A percentile compares a stretch with the other conserved stretches of the same genome.
phyloP scores from a whole-genome alignment of 2,888 invertebrate species.

The Catocala sponsa region DNA sequence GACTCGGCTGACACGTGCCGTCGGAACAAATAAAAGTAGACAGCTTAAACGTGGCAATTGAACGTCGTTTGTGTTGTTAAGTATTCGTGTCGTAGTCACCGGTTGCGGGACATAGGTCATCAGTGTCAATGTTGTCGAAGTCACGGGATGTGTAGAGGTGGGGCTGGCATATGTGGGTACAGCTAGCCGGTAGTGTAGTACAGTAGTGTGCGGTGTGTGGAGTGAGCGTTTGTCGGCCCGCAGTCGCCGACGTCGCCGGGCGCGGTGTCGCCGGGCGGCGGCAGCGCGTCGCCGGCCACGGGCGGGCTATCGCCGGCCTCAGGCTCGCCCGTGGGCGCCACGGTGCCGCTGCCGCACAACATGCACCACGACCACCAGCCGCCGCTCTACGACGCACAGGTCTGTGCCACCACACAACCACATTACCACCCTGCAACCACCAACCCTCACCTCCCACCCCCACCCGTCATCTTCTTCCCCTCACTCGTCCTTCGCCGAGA shows the following conservation, averaged over 20 bases:
- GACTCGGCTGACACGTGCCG: too few relatives aligned
- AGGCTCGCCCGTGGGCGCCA: conserved; percentile 82
- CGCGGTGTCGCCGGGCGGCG: conserved; percentile 80
- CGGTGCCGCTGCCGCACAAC: conserved; percentile 68
- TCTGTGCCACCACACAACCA: conserved; percentile 24
- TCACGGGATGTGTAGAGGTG: not conserved
- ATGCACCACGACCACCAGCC: conserved; percentile 60
- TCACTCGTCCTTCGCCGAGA: not conserved
- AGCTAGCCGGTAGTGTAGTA: not conserved
- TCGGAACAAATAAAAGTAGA: too few relatives aligned
- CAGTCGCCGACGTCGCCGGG: conserved; percentile 81
- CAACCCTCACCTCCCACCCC: not conserved
- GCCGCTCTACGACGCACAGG: conserved; percentile 78
- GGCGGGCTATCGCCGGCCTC: conserved; percentile 82
- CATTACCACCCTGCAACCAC: too few relatives aligned
- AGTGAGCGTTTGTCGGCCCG: conserved; percentile 1
- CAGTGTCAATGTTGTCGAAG: not conserved
- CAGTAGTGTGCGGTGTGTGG: conserved; percentile 5
- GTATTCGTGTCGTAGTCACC: not conserved
- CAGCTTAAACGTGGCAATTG: too few relatives aligned
- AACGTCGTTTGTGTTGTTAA: not conserved
- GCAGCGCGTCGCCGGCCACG: conserved; percentile 80
- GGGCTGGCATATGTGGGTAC: too few relatives aligned
- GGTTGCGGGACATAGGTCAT: not conserved
- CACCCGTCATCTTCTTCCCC: not conserved